These are phyloP conservation scores for Falco rusticolus DNA, from an alignment of 2,797 vertebrate genomes.

Conservation along the genomic window DNA sequence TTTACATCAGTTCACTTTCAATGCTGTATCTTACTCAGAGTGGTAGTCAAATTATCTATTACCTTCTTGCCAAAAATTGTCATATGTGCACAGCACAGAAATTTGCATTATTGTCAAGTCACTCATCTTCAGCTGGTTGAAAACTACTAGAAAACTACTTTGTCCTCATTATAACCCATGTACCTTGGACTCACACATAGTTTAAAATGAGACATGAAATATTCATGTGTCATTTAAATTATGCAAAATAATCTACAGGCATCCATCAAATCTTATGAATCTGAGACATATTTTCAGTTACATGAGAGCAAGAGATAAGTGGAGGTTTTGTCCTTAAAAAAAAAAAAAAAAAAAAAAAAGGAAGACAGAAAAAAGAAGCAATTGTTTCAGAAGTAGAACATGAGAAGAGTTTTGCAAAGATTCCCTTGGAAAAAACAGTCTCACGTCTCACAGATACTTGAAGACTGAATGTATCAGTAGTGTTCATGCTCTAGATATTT, in stretches of 20 bases:
- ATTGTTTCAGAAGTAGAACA: not conserved
- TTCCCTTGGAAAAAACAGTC: not conserved
- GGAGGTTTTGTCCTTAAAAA: not conserved
- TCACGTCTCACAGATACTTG: not conserved
- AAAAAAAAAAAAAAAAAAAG: not conserved
- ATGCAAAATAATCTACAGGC: constrained; percentile 25
- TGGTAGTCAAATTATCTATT: not conserved
- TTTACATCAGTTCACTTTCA: not conserved
- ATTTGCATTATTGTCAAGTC: not conserved
- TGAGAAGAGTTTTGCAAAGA: not conserved
- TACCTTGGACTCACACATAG: not conserved
- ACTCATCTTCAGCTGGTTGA: not conserved
- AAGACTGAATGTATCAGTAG: not conserved
- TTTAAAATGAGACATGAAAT: constrained; percentile 44
- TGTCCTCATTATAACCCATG: not conserved
- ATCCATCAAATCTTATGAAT: constrained; percentile 18
- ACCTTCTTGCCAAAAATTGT: not conserved
- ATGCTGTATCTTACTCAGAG: not conserved
- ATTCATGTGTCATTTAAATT: constrained; percentile 45
- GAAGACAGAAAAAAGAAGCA: not conserved
- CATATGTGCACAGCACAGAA: not conserved
- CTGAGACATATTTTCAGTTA: constrained; percentile 20
- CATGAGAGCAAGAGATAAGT: not conserved
- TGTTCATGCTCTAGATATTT: not conserved
- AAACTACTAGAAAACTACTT: not conserved